A percentile compares a stretch with the other conserved stretches of the same genome.
Evolutionary conservation across 2,113 vertebrate genomes (phyloP).

Genomic region (Heptranchias perlo): DNA sequence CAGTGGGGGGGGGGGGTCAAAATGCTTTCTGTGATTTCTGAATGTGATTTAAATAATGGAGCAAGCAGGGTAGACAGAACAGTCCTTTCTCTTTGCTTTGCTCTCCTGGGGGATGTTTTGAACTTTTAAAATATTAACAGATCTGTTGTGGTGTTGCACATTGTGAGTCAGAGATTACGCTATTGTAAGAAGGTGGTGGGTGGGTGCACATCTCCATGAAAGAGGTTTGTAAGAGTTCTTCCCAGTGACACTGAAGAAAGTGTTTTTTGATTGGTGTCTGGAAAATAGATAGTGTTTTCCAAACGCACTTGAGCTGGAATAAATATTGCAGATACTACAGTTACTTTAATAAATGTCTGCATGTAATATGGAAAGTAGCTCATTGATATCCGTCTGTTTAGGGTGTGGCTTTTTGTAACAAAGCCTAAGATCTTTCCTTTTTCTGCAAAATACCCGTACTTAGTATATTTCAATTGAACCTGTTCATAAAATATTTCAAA

Average conservation of each 20-base stretch:
- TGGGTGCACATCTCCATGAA: not conserved
- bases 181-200: not conserved
- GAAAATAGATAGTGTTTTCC: not conserved
- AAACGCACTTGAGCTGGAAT: not conserved
- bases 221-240: not conserved
- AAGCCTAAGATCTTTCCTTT: not conserved
- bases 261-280: not conserved
- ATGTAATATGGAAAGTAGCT: not conserved
- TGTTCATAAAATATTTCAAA: not conserved
- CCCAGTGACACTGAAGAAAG: not conserved
- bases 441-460: not conserved
- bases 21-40: not conserved
- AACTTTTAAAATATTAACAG: not conserved
- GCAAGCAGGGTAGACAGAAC: not conserved
- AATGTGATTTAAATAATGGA: not conserved
- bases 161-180: not conserved
- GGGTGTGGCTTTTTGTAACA: not conserved
- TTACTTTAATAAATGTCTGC: not conserved
- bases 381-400: not conserved
- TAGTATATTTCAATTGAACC: not conserved
- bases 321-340: not conserved
- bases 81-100: not conserved
- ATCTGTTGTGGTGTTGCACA: not conserved
- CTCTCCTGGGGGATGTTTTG: not conserved
- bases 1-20: not conserved